Evolutionary conservation across 2,888 invertebrate species (phyloP).

Genomic region (Pristionchus japonicus): DNA sequence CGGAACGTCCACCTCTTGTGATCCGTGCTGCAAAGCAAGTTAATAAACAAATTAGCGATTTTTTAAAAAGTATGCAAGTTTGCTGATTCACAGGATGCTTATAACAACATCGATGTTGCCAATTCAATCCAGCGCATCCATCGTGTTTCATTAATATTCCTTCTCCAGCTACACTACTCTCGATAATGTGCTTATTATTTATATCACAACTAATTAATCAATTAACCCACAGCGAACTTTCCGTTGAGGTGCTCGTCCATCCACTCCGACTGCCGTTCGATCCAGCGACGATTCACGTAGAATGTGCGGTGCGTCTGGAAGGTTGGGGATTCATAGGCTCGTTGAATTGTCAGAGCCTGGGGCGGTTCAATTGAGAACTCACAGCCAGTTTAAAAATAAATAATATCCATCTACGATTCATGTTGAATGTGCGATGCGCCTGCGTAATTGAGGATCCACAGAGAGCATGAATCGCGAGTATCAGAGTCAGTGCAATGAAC

Average conservation of each 20-base stretch:
- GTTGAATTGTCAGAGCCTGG: background rate
- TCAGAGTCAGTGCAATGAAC: too few species aligned
- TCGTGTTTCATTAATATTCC: too few species aligned
- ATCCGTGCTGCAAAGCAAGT: background rate
- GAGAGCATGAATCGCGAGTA: too few species aligned
- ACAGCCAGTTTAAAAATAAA: background rate
- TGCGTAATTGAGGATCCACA: background rate
- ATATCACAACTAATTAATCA: background rate
- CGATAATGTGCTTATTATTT: too few species aligned
- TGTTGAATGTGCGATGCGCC: background rate
- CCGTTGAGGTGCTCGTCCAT: background rate
- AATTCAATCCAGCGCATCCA: too few species aligned
- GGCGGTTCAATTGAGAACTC: background rate
- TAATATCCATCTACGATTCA: background rate
- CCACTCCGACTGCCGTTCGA: background rate
- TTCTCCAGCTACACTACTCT: too few species aligned
- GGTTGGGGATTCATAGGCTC: background rate
- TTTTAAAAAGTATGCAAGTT: too few species aligned
- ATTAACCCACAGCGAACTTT: background rate
- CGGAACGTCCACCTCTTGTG: background rate
- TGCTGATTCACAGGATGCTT: too few species aligned
- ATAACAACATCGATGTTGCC: too few species aligned
- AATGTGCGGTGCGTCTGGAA: background rate
- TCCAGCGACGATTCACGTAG: slow-evolving; percentile 37
- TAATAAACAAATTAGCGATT: too few species aligned